Conservation (phyloP, 2,888 invertebrate genomes). For the Plemyria rubiginata region DNA sequence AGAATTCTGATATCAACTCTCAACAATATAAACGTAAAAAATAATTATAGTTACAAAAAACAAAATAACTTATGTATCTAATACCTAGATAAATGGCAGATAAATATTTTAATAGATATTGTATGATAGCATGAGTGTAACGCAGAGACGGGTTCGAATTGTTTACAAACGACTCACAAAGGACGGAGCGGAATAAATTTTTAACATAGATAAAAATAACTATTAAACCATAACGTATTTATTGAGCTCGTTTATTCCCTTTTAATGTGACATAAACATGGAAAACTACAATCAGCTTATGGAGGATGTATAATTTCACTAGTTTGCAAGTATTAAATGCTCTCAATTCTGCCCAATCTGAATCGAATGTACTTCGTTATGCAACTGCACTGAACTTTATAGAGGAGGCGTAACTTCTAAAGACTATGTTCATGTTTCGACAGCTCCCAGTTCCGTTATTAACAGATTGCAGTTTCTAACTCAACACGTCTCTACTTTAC, state of each 20-base stretch:
- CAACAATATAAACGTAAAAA: conserved; percentile 19
- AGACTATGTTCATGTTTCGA: not conserved
- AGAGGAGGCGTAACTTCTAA: not conserved
- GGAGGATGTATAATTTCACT: no score
- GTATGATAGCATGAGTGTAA: conserved; percentile 1
- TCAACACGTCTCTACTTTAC: conserved; percentile 11
- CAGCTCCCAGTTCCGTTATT: not conserved
- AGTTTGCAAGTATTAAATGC: no score
- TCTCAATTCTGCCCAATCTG: not conserved
- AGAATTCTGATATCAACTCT: conserved; percentile 14
- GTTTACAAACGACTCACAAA: not conserved
- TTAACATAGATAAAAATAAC: not conserved
- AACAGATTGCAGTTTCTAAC: conserved; percentile 7
- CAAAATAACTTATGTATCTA: conserved; percentile 12
- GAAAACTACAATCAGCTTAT: no score
- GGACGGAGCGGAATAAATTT: not conserved
- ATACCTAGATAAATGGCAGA: conserved; percentile 19
- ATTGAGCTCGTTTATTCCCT: no score
- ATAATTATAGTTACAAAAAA: conserved; percentile 13
- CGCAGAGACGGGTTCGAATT: conserved; percentile 1
- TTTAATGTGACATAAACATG: no score
- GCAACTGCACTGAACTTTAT: conserved; percentile 1
- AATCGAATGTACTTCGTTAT: not conserved
- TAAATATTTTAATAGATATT: conserved; percentile 7
- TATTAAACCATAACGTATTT: no score